These are phyloP conservation scores for Tetragonula clypearis DNA, from an alignment of 1,140 invertebrate species.

Conservation along the genomic window DNA sequence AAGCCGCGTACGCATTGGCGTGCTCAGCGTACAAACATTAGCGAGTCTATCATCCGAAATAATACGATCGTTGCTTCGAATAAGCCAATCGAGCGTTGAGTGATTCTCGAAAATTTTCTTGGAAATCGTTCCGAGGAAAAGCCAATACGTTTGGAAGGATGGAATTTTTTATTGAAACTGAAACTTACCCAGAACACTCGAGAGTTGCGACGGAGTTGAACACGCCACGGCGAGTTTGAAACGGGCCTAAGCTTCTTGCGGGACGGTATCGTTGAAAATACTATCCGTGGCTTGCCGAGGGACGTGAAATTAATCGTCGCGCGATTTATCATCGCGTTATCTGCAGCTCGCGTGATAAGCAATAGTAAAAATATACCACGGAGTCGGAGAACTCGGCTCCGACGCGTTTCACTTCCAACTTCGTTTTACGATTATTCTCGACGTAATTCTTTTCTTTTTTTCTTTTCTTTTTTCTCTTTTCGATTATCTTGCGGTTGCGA, in stretches of 20 bases:
- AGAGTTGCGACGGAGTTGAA: no score
- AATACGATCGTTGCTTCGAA: no score
- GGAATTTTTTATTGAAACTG: no score
- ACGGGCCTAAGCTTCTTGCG: background rate
- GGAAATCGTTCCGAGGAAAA: no score
- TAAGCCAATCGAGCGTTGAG: no score
- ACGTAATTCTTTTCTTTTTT: background rate
- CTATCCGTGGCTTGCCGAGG: background rate
- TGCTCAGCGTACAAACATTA: background rate
- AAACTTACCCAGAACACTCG: no score
- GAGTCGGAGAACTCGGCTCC: background rate
- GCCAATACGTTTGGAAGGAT: no score
- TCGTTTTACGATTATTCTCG: conserved; percentile 10
- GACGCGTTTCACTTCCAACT: background rate
- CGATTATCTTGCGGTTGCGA: no score
- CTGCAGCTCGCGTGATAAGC: conserved; percentile 33
- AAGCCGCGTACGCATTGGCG: background rate
- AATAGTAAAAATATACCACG: conserved; percentile 23
- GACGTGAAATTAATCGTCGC: conserved; percentile 20
- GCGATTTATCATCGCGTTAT: conserved; percentile 35
- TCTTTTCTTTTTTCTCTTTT: background rate
- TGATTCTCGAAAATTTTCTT: no score
- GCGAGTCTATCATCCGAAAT: no score
- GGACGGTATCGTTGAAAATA: conserved; percentile 10
- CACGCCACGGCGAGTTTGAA: background rate